Conservation (phyloP, 2,888 invertebrate genomes). For the Protodeltote pygarga region DNA sequence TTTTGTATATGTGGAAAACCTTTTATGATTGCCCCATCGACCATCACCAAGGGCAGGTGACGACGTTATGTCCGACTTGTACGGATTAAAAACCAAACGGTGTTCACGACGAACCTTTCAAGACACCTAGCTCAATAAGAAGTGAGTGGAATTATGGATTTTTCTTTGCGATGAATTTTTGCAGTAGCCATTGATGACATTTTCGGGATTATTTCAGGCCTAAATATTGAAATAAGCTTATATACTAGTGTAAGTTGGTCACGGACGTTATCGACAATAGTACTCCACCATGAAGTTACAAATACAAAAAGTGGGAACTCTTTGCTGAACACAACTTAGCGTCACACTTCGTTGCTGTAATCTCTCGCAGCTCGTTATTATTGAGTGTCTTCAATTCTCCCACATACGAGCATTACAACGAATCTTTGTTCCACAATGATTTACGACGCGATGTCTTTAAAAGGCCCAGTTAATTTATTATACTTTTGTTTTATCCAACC, state of each 20-base stretch:
- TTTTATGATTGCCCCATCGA: too few species aligned
- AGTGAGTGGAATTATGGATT: constrained; percentile 14
- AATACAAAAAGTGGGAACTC: neutral
- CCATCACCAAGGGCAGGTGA: too few species aligned
- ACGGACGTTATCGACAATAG: too few species aligned
- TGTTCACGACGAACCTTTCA: too few species aligned
- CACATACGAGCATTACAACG: constrained; percentile 26
- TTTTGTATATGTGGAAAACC: too few species aligned
- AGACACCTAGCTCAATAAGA: constrained; percentile 28
- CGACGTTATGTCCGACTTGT: too few species aligned
- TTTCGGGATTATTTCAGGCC: too few species aligned
- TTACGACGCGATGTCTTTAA: constrained; percentile 46
- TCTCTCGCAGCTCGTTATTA: constrained; percentile 15
- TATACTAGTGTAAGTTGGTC: too few species aligned
- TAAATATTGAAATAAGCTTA: too few species aligned
- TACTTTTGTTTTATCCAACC: constrained; percentile 43
- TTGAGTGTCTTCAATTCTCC: constrained; percentile 33
- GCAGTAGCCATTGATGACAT: too few species aligned
- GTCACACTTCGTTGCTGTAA: constrained; percentile 21
- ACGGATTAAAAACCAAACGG: too few species aligned
- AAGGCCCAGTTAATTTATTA: constrained; percentile 45
- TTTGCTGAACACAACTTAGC: constrained; percentile 3
- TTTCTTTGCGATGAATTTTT: too few species aligned
- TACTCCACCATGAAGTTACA: neutral
- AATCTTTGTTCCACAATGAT: constrained; percentile 45